A percentile compares a stretch with the other conserved stretches of the same genome.
phyloP scores from a whole-genome alignment of 2,888 invertebrate genomes.

The Lasioglossum morio region DNA sequence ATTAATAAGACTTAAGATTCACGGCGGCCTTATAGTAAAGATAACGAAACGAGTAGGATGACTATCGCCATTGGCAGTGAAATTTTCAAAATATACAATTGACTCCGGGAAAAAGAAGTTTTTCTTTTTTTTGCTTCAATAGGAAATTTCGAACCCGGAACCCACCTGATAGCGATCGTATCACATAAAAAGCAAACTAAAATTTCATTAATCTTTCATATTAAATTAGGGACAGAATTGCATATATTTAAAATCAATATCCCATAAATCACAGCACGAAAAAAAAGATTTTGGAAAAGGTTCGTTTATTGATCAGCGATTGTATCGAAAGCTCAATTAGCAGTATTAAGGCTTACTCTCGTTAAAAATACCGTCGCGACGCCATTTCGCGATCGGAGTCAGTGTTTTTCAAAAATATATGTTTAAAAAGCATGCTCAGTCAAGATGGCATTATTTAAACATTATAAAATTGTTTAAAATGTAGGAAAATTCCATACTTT shows the following conservation, averaged over 20 bases:
- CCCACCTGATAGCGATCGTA: neutral
- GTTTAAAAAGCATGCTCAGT: constrained; percentile 42
- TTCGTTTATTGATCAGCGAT: constrained; percentile 35
- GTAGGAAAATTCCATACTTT: constrained; percentile 2
- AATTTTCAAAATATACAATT: constrained; percentile 52
- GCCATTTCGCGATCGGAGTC: neutral
- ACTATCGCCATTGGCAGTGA: constrained; percentile 63
- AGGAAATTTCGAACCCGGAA: neutral
- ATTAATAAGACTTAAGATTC: constrained; percentile 19
- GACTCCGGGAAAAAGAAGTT: neutral
- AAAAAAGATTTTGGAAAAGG: constrained; percentile 30
- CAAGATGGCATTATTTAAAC: neutral
- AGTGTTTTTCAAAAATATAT: constrained; percentile 23
- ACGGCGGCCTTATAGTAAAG: constrained; percentile 29
- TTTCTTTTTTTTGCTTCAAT: neutral
- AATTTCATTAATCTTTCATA: neutral
- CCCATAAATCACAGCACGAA: neutral
- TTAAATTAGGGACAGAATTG: neutral
- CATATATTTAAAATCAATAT: constrained; percentile 30
- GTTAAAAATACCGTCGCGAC: constrained; percentile 6
- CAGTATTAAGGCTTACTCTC: constrained; percentile 32
- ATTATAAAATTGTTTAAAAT: constrained; percentile 31
- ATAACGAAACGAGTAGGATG: constrained; percentile 24
- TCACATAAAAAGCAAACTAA: neutral
- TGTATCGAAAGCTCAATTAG: constrained; percentile 32